Base-by-base conservation (phyloP, 2,888 invertebrate species). In the Graphium colonna region DNA sequence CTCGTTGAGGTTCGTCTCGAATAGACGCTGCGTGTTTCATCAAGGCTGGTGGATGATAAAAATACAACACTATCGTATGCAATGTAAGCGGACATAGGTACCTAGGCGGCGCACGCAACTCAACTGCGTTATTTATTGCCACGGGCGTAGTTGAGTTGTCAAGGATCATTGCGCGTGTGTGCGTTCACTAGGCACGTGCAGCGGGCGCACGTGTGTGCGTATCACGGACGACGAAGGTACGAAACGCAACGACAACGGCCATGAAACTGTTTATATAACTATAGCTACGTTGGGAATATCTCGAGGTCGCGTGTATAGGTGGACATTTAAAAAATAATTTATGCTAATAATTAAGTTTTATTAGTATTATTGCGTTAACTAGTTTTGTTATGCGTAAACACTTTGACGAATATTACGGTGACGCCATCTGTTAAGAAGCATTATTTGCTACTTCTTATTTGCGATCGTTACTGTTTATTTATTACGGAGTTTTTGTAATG, bases 231-330 rank as follows among this genome's bases (percentile, higher is more conserved):
- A 4, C 63, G 64, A 61, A 41, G 45, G 40, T 67, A 77, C 77
- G 76, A 81, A 84, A 73, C 82, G 82, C 84, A 83, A 73, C 68
- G 60, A 67, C 36, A 33, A 33, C 74, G 83, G 64, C 82, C 83
- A 75, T 85, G 84, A 82, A 78, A 71, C 71, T 77, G 73, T 71
- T 79, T 77, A 73, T 71, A 71, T 71, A 72, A 64, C 63, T 64
- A 63, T 64, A 60, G 63, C 61, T 70, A 64, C 68, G 45, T 58
- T 39, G 33, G 57, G 64, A 61, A 65, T 63, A 70, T 61, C 64
- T 70, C 73, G 71, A 80, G 77, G 78, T 71, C 73, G 61, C 63
- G 61, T 58, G 62, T 62, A 65, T 63, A 65, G 62, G 67, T 73
- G 62, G 54, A 55, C 62, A 65, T 69, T 68, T 67, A 60, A 68